These are phyloP conservation scores for Toxotes lorentzi DNA, from an alignment of 2,797 vertebrate species.

Conservation along the genomic window DNA sequence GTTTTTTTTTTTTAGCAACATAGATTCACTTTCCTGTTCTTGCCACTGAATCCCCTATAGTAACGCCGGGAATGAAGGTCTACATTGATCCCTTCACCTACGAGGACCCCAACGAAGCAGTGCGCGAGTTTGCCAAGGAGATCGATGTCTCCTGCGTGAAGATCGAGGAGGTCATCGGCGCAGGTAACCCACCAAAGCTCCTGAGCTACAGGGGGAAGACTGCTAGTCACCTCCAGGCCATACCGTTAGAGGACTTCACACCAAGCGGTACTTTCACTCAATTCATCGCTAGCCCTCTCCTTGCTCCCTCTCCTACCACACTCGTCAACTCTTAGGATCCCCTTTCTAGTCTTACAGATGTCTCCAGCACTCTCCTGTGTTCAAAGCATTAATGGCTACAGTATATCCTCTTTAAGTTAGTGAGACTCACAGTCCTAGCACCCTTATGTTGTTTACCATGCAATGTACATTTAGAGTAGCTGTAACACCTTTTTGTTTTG, in stretches of 20 bases:
- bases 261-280: slow-evolving; percentile 88
- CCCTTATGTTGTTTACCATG: slow-evolving; percentile 37
- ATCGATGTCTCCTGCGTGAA: slow-evolving; percentile 99
- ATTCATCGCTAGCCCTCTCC: slow-evolving; percentile 82
- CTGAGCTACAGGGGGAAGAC: slow-evolving; percentile 88
- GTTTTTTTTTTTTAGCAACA: slow-evolving; percentile 18
- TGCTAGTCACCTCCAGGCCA: slow-evolving; percentile 89
- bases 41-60: slow-evolving; percentile 89
- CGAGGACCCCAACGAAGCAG: slow-evolving; percentile 97
- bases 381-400: slow-evolving; percentile 45
- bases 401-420: slow-evolving; percentile 50
- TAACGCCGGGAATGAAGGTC: slow-evolving; percentile 97
- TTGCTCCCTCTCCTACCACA: slow-evolving; percentile 64
- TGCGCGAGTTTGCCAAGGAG: slow-evolving; percentile 98
- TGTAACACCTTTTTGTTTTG: slow-evolving; percentile 48
- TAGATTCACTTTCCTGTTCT: slow-evolving; percentile 82
- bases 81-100: slow-evolving; percentile 99
- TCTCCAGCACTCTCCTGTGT: slow-evolving; percentile 58
- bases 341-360: slow-evolving; percentile 56
- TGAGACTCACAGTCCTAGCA: slow-evolving; percentile 56
- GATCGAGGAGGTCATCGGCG: slow-evolving; percentile 99
- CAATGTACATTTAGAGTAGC: slow-evolving; percentile 46
- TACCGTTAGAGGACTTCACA: slow-evolving; percentile 90
- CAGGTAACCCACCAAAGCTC: slow-evolving; percentile 92
- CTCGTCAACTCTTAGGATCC: slow-evolving; percentile 69